Evolutionary conservation across 2,797 vertebrate species (phyloP).

Genomic region (Clarias platycephalus): DNA sequence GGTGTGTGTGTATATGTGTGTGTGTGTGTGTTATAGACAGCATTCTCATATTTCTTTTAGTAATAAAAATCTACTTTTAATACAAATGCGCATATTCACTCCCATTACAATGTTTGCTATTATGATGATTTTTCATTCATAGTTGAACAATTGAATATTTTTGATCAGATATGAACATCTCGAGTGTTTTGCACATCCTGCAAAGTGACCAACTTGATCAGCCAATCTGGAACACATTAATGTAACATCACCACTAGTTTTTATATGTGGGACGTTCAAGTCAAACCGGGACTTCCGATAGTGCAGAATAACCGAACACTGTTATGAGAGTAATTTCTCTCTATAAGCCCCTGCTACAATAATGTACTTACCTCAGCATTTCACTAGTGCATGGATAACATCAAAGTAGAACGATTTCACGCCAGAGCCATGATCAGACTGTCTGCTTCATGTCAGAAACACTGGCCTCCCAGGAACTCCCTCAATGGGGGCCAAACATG

Average conservation of each 20-base stretch:
- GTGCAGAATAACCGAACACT: too few relatives aligned
- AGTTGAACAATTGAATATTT: neutral
- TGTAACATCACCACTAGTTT: neutral
- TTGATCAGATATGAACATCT: neutral
- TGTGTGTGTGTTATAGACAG: conserved; percentile 12
- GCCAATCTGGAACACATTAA: neutral
- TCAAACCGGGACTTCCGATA: too few relatives aligned
- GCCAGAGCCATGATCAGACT: too few relatives aligned
- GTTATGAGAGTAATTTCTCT: too few relatives aligned
- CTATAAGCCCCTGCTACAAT: too few relatives aligned
- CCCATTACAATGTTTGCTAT: neutral
- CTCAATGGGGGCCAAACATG: too few relatives aligned
- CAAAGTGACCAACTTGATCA: neutral
- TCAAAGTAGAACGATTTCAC: too few relatives aligned
- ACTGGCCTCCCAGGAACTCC: too few relatives aligned
- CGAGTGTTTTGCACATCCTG: neutral
- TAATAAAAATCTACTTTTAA: neutral
- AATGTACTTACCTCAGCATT: too few relatives aligned
- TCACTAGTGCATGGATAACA: too few relatives aligned
- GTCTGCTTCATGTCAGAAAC: too few relatives aligned
- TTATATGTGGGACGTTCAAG: too few relatives aligned
- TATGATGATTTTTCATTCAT: neutral
- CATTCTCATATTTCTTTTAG: neutral
- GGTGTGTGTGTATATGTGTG: conserved; percentile 31
- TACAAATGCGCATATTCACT: neutral